Conservation (phyloP, 2,113 vertebrate species). For the Actenoides lindsayi region DNA sequence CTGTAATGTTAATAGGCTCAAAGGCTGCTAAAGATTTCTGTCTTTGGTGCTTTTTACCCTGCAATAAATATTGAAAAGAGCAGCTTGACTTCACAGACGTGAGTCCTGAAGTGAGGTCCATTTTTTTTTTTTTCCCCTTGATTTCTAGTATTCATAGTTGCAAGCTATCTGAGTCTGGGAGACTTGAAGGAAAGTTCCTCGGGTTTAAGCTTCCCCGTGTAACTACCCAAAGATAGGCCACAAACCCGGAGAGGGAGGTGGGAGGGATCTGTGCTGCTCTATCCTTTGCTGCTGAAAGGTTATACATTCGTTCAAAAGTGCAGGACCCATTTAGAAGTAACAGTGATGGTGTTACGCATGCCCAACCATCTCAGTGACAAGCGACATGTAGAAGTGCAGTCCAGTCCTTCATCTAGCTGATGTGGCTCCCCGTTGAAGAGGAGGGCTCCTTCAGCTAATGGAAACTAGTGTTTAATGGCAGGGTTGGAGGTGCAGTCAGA, state of each 20-base stretch:
- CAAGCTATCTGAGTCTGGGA: not conserved
- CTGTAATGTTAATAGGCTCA: not conserved
- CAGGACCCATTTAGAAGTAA: not conserved
- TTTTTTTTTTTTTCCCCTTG: not conserved
- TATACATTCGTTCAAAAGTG: not conserved
- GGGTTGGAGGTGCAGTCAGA: not conserved
- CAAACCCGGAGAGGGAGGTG: accelerated
- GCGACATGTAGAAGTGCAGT: not conserved
- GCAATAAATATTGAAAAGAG: not conserved
- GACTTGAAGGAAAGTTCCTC: not conserved
- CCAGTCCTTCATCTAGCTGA: not conserved
- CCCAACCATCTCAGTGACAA: not conserved
- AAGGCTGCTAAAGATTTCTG: not conserved
- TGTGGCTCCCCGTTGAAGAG: not conserved
- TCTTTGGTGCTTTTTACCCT: not conserved
- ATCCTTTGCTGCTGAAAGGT: not conserved
- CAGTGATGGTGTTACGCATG: not conserved
- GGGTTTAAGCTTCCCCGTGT: not conserved
- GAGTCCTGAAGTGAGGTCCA: not conserved
- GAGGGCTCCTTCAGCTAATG: not conserved
- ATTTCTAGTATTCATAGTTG: not conserved
- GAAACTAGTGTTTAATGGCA: not conserved
- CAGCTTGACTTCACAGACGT: not conserved
- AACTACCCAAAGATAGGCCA: not conserved
- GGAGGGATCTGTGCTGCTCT: not conserved